These are phyloP conservation scores for Rhagophthalmus giganteus DNA, from an alignment of 2,888 invertebrate species.

Conservation along the genomic window DNA sequence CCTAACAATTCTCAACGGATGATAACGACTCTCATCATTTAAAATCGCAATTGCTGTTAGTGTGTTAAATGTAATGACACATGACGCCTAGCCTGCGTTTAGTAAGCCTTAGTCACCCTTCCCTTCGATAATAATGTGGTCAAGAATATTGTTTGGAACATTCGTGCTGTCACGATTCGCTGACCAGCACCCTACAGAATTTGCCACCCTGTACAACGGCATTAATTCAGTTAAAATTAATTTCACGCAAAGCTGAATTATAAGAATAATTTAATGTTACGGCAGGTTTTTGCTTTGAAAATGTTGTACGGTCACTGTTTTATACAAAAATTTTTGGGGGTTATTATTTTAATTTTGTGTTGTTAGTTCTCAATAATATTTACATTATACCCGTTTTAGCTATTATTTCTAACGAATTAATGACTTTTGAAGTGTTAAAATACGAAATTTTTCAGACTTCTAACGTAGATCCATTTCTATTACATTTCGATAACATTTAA, in stretches of 20 bases:
- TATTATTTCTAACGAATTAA: no score
- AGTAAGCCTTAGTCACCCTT: slow-evolving; percentile 41
- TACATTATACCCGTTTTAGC: no score
- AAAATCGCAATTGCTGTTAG: slow-evolving; percentile 42
- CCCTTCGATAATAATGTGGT: slow-evolving; percentile 44
- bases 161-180: slow-evolving; percentile 37
- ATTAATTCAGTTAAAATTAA: slow-evolving; percentile 11
- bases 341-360: no score
- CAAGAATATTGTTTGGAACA: slow-evolving; percentile 46
- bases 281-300: slow-evolving; percentile 1
- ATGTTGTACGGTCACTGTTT: no score
- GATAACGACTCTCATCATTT: slow-evolving; percentile 28
- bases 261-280: slow-evolving; percentile 10
- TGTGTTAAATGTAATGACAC: slow-evolving; percentile 47
- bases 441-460: no score
- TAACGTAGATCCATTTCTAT: no score
- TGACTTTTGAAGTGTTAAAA: no score
- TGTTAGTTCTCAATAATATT: no score
- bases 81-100: slow-evolving; percentile 49
- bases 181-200: slow-evolving; percentile 31
- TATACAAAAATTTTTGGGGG: no score
- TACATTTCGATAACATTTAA: no score
- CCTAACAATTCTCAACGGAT: slow-evolving; percentile 23
- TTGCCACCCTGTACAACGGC: slow-evolving; percentile 7
- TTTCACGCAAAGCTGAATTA: slow-evolving; percentile 17